These are phyloP conservation scores for Lutraria rhynchaena DNA, from an alignment of 1,140 invertebrate species.

Conservation along the genomic window DNA sequence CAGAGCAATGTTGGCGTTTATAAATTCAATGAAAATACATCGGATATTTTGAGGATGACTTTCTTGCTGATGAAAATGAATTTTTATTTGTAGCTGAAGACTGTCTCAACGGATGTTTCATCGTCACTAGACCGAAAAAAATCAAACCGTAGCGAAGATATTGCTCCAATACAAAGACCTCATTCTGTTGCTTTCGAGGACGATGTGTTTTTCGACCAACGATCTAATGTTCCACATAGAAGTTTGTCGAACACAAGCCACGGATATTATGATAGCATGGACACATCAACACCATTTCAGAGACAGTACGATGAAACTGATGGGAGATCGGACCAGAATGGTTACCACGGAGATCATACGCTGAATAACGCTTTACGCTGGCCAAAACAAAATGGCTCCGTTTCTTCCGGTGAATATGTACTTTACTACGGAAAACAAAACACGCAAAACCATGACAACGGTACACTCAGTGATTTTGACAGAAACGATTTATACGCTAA, in stretches of 20 bases:
- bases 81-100: too few relatives aligned
- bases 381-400: not conserved
- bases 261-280: not conserved
- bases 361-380: not conserved
- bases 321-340: not conserved
- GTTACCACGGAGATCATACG: not conserved
- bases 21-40: not conserved
- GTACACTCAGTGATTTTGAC: not conserved
- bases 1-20: too few relatives aligned
- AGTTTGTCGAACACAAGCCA: not conserved
- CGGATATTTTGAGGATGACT: not conserved
- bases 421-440: conserved; percentile 27
- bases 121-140: not conserved
- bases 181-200: conserved; percentile 5
- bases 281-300: not conserved
- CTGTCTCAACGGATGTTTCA: conserved; percentile 1
- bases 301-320: not conserved
- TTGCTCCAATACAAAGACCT: not conserved
- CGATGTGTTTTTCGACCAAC: conserved; percentile 12
- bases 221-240: not conserved
- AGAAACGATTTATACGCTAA: conserved; percentile 26
- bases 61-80: too few relatives aligned
- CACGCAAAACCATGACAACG: not conserved
- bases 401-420: conserved; percentile 22
- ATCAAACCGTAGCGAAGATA: not conserved